These are phyloP conservation scores for Matsumurasca onukii DNA, from an alignment of 1,140 invertebrate genomes.

Conservation along the genomic window DNA sequence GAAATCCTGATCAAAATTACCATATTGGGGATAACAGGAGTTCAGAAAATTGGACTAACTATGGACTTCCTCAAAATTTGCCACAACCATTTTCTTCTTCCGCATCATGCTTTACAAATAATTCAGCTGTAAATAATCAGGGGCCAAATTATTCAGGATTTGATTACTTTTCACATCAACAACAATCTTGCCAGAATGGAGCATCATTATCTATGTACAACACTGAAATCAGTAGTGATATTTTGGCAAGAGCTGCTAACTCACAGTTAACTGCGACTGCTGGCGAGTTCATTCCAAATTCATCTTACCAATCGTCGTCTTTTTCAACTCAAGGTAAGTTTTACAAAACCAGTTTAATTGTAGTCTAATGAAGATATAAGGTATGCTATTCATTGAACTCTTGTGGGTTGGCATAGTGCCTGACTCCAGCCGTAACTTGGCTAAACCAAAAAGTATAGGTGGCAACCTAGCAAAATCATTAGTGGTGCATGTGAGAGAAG, in stretches of 20 bases:
- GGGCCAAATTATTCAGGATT: background rate
- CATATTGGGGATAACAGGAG: background rate
- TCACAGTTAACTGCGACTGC: slow-evolving; percentile 17
- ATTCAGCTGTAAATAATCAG: background rate
- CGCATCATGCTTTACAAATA: too few species aligned
- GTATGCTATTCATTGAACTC: too few species aligned
- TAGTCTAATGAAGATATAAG: too few species aligned
- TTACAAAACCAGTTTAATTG: slow-evolving; percentile 1
- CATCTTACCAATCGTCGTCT: slow-evolving; percentile 2
- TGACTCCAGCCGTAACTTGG: too few species aligned
- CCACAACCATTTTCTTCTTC: background rate
- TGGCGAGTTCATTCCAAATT: slow-evolving; percentile 25
- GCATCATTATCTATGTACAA: background rate
- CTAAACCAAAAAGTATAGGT: too few species aligned
- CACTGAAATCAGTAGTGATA: slow-evolving; percentile 14
- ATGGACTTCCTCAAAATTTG: slow-evolving; percentile 5
- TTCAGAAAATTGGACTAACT: slow-evolving; percentile 1
- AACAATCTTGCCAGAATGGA: background rate
- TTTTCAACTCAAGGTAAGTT: background rate
- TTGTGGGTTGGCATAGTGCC: too few species aligned
- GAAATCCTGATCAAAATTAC: background rate
- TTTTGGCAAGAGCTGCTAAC: slow-evolving; percentile 22
- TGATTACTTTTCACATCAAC: background rate
- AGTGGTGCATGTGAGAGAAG: too few species aligned
- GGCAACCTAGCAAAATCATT: too few species aligned